phyloP scores from a whole-genome alignment of 2,797 vertebrate genomes.

The Florisuga fusca region DNA sequence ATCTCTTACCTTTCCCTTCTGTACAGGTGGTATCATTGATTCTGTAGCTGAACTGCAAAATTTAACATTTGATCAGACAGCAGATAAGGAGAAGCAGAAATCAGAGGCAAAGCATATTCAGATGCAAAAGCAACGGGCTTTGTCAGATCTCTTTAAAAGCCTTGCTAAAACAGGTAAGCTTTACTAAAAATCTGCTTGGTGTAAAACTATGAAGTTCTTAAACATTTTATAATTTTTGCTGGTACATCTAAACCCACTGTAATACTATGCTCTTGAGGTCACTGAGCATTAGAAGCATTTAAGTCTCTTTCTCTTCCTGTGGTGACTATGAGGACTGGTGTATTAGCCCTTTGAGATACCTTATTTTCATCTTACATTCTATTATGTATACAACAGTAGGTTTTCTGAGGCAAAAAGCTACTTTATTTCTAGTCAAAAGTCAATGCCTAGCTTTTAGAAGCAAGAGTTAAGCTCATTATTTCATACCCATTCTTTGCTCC shows the following conservation, averaged over 20 bases:
- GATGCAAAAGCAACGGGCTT: constrained; percentile 93
- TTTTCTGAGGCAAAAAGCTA: neutral
- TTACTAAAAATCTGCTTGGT: neutral
- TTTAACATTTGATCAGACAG: constrained; percentile 82
- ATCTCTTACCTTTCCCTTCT: neutral
- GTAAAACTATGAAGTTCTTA: neutral
- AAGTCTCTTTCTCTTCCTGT: neutral
- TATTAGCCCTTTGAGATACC: neutral
- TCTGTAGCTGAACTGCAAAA: constrained; percentile 87
- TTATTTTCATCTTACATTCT: neutral
- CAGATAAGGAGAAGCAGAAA: constrained; percentile 91
- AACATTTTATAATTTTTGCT: neutral
- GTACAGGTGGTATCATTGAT: constrained; percentile 86
- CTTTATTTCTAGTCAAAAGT: neutral
- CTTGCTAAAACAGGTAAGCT: constrained; percentile 88
- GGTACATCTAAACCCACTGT: neutral
- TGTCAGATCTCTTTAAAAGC: constrained; percentile 94
- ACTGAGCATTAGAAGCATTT: neutral
- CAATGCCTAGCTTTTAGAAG: neutral
- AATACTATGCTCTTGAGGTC: neutral
- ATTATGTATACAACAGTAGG: neutral
- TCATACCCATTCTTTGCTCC: neutral
- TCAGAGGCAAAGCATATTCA: constrained; percentile 94
- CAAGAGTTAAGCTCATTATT: neutral
- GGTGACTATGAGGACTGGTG: neutral